phyloP scores from a whole-genome alignment of 2,888 invertebrate genomes.

The Halocaridina rubra region DNA sequence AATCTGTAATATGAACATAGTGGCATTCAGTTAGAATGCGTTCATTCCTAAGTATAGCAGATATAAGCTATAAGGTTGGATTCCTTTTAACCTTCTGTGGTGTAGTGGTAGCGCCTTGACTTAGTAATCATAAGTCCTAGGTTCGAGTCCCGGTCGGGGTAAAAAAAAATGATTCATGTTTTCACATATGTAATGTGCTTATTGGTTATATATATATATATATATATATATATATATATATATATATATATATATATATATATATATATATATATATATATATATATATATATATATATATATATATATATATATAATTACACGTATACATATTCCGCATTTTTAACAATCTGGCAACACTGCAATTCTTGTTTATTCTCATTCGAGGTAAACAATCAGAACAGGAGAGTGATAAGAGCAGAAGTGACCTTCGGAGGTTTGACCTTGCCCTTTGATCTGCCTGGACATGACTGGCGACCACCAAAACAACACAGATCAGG shows the following conservation, averaged over 20 bases:
- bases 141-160: too few relatives aligned
- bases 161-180: too few relatives aligned
- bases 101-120: too few relatives aligned
- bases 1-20: too few relatives aligned
- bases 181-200: too few relatives aligned
- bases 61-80: too few relatives aligned
- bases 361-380: background rate
- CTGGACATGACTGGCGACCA: background rate
- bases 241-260: conserved; percentile 11
- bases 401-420: background rate
- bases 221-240: background rate
- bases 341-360: background rate
- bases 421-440: background rate
- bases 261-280: background rate
- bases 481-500: background rate
- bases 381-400: background rate
- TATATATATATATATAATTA: background rate
- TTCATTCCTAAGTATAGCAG: too few relatives aligned
- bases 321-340: background rate
- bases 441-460: background rate
- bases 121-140: too few relatives aligned
- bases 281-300: background rate
- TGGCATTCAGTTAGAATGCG: too few relatives aligned
- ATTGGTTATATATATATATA: too few relatives aligned
- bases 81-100: too few relatives aligned